These are phyloP conservation scores for Scotopteryx bipunctaria DNA, from an alignment of 2,888 invertebrate genomes.

Conservation along the genomic window DNA sequence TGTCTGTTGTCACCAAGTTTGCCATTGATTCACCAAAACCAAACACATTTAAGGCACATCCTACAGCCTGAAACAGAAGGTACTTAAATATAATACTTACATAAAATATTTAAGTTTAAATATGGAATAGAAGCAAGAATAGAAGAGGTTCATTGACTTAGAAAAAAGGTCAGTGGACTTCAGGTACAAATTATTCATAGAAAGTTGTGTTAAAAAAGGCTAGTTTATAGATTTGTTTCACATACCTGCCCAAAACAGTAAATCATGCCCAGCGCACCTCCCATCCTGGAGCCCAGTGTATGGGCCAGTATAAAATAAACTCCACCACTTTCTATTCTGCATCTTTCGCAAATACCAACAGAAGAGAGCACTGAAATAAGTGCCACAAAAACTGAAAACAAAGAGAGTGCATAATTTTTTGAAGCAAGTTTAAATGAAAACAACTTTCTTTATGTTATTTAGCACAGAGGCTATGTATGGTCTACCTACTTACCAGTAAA, in stretches of 20 bases:
- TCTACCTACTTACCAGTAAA: constrained; percentile 87
- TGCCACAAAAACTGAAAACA: constrained; percentile 89
- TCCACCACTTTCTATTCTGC: constrained; percentile 97
- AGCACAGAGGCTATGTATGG: too few relatives aligned
- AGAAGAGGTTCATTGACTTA: too few relatives aligned
- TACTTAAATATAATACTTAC: background rate
- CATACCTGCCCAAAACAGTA: constrained; percentile 98
- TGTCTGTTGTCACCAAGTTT: constrained; percentile 88
- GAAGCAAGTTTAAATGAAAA: too few relatives aligned
- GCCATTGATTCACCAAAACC: constrained; percentile 99
- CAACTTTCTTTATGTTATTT: too few relatives aligned
- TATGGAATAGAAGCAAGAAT: too few relatives aligned
- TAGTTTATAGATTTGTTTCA: background rate
- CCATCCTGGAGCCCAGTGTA: constrained; percentile 96
- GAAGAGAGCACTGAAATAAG: constrained; percentile 96
- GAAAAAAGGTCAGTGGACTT: background rate
- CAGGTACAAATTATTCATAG: too few relatives aligned
- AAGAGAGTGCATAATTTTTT: background rate
- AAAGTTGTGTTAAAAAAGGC: too few relatives aligned
- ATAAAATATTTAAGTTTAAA: background rate
- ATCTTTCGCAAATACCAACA: constrained; percentile 97
- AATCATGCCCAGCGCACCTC: constrained; percentile 95
- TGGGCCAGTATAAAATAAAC: constrained; percentile 98
- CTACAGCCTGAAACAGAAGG: constrained; percentile 89
- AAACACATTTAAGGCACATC: constrained; percentile 97